Base-by-base conservation (phyloP, 2,113 vertebrate species). In the Lates calcarifer region DNA sequence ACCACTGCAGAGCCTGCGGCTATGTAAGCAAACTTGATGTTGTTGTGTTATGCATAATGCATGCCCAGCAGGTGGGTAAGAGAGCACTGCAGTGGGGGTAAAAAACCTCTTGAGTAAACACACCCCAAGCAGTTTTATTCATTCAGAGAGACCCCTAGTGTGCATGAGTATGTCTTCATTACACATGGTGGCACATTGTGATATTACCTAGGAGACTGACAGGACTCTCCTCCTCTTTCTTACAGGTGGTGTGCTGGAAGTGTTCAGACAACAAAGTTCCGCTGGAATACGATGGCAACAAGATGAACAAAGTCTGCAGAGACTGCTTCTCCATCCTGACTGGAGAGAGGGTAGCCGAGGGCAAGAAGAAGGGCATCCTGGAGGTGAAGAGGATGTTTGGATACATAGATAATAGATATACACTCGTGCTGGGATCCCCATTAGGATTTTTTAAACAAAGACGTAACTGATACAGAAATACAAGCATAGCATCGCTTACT, bases 181-280 rank as follows among this genome's bases (percentile, higher is more conserved):
- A 20, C 45, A 47, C 18, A 20, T 47, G 45, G 45, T 20, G 39
- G 39, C 39, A 13, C 3, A 2, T 13, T 47, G 26, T 15, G 20
- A 51, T 28, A 0, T 20, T 41, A 15, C 20, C n/a, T 63, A 14
- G 13, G n/a, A 28, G 10, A 56, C 13, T 41, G 60, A 77, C 28
- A 0, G 26, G 15, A 14, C 49, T 26, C 17, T 43, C 5, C 14
- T 7, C 24, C 8, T 55, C 7, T 28, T 9, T 72, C 14, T 67
- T 31, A 67, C 89, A 99, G 98, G 98, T 99, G 90, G 98, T 99
- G 74, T 99, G 98, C 88, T 98, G 96, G 96, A 99, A 99, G 85
- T 99, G 98, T 89, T 99, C 98, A 7, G 98, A 99, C 89, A 96
- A 98, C 63, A 99, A 99, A 91, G 97, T 94, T 51, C 81, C 94